Conservation (phyloP, 2,888 invertebrate species). For the Hecatera dysodea region DNA sequence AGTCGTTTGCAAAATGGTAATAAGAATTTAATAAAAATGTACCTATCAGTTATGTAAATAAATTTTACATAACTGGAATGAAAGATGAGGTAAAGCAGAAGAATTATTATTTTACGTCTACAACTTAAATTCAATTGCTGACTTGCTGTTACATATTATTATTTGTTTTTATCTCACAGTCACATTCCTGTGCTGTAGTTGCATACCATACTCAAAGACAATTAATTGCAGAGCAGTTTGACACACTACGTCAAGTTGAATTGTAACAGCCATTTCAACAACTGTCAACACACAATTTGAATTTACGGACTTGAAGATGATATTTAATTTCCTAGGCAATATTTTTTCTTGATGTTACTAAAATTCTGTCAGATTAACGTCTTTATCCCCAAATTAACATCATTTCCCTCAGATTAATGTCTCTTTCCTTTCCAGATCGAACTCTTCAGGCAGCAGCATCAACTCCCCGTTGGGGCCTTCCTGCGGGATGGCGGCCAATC, state of each 20-base stretch:
- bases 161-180: too few relatives aligned
- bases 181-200: too few relatives aligned
- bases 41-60: too few relatives aligned
- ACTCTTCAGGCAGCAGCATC: slow-evolving; percentile 95
- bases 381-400: slow-evolving; percentile 2
- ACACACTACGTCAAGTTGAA: background rate
- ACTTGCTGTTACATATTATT: too few relatives aligned
- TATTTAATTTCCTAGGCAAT: background rate
- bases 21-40: too few relatives aligned
- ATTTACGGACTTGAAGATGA: background rate
- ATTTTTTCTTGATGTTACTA: background rate
- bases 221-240: background rate
- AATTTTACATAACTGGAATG: too few relatives aligned
- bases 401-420: slow-evolving; percentile 14
- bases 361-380: too few relatives aligned
- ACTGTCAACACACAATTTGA: background rate
- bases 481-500: slow-evolving; percentile 90
- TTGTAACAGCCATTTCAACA: background rate
- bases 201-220: too few relatives aligned
- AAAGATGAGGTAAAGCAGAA: too few relatives aligned
- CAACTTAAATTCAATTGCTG: too few relatives aligned
- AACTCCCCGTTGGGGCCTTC: slow-evolving; percentile 93
- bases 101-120: too few relatives aligned
- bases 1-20: too few relatives aligned
- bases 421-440: slow-evolving; percentile 89